Evolutionary conservation across 2,113 vertebrate species (phyloP).

Genomic region (Tachuris rubrigastra): DNA sequence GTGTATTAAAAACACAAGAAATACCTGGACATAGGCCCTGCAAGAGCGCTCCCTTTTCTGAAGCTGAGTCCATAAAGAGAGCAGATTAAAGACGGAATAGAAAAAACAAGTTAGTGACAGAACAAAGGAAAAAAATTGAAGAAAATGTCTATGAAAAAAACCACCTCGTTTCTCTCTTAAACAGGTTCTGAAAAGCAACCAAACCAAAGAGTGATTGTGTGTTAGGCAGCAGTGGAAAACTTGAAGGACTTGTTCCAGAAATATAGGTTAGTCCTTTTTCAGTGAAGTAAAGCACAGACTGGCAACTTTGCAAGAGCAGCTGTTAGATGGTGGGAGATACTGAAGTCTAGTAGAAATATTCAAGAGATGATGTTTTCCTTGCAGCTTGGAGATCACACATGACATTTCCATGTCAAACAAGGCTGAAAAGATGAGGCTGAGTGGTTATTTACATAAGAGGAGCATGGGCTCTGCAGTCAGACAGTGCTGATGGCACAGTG

Average conservation of each 20-base stretch:
- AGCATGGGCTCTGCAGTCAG: background rate
- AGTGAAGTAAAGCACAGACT: constrained; percentile 1
- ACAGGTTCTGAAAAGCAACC: constrained; percentile 18
- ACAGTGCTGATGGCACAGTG: background rate
- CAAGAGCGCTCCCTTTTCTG: constrained; percentile 99
- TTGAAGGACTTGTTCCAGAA: constrained; percentile 6
- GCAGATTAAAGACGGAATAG: constrained; percentile 80
- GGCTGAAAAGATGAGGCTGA: background rate
- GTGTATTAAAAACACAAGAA: constrained; percentile 72
- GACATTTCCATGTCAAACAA: constrained; percentile 18
- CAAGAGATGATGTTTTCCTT: background rate
- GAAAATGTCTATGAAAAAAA: constrained; percentile 63
- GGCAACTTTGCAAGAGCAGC: constrained; percentile 7
- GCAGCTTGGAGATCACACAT: constrained; percentile 4
- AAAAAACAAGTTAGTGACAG: constrained; percentile 80
- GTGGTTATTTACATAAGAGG: background rate
- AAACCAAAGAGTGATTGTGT: background rate
- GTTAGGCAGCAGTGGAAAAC: constrained; percentile 49
- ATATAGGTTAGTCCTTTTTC: background rate
- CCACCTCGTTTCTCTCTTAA: constrained; percentile 2
- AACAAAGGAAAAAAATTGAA: constrained; percentile 52
- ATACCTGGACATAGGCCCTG: constrained; percentile 99
- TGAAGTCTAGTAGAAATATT: constrained; percentile 15
- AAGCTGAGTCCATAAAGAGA: constrained; percentile 90
- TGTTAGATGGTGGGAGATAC: constrained; percentile 53